Base-by-base conservation (phyloP, 2,888 invertebrate species). In the Diplazon laetatorius region DNA sequence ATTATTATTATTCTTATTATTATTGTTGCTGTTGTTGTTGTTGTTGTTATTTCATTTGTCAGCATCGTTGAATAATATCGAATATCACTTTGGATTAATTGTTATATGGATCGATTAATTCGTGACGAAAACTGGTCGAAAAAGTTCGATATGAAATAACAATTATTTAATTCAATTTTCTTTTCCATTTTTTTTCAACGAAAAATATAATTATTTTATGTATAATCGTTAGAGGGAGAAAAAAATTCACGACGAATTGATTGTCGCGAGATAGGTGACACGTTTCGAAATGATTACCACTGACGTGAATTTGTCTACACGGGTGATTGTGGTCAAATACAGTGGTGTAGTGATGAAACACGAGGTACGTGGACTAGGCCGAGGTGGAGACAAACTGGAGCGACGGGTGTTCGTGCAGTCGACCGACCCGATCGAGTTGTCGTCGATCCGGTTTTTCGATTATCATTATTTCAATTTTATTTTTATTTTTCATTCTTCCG, bases 221-320 rank as follows among this genome's bases (percentile, higher is more conserved):
- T n/a, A n/a, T n/a, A n/a, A n/a, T n/a, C n/a, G n/a, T n/a, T n/a
- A n/a, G n/a, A n/a, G n/a, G n/a, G n/a, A n/a, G 6, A 30, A 5
- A 30, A 30, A n/a, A 42, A 4, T 42, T 42, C n/a, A 4, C n/a
- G n/a, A n/a, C 12, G n/a, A 37, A n/a, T n/a, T 37, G 10, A 52
- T 14, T 2, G 52, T 8, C 30, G 8, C 14, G 5, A 30, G 16
- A 5, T 55, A 2, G 9, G 57, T 50, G 14, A 14, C 25, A 65
- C 59, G 18, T 3, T 35, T 30, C 18, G 71, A 73, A 82, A 85
- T 87, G 88, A 86, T 84, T 85, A 87, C 88, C 89, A 87, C 89
- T 89, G 89, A n/a, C 70, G 42, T 79, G 81, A 88, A 90, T 90
- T 90, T 90, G 90, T 91, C 90, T 88, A 90, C 90, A 89, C 75